Conservation (phyloP, 2,888 invertebrate species). For the Pinctada fucata region DNA sequence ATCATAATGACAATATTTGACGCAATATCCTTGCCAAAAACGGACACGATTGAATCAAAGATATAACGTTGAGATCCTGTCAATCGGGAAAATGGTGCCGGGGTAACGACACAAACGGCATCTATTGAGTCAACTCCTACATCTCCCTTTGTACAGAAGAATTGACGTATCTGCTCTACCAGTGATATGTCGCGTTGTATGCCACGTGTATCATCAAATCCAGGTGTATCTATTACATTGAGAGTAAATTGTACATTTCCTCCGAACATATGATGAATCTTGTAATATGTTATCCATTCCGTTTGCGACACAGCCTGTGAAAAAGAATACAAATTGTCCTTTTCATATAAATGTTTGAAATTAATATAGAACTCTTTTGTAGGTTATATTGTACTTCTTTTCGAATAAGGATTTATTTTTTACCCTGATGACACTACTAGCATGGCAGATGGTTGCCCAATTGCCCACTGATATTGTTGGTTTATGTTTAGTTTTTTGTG, state of each 20-base stretch:
- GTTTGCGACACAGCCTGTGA: slow-evolving; percentile 44
- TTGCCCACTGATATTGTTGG: no score
- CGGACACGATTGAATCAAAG: slow-evolving; percentile 45
- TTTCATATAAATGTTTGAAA: no score
- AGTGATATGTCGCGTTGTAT: slow-evolving; percentile 40
- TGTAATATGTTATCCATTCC: slow-evolving; percentile 50
- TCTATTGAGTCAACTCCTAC: slow-evolving; percentile 45
- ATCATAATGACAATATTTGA: slow-evolving; percentile 46
- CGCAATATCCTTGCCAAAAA: slow-evolving; percentile 51
- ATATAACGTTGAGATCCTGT: slow-evolving; percentile 50
- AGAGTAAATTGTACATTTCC: slow-evolving; percentile 35
- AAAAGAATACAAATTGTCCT: no score
- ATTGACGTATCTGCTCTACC: slow-evolving; percentile 42
- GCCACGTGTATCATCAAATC: slow-evolving; percentile 50
- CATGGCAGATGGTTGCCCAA: no score
- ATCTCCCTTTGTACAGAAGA: slow-evolving; percentile 36
- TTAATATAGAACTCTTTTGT: no score
- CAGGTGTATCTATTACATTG: slow-evolving; percentile 50
- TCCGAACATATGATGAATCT: slow-evolving; percentile 27
- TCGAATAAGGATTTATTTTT: no score
- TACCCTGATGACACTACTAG: no score
- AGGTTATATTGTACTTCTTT: no score
- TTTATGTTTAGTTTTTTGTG: no score
- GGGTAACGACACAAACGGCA: slow-evolving; percentile 50
- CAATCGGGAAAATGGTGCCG: slow-evolving; percentile 49